A percentile compares a stretch with the other conserved stretches of the same genome.
phyloP scores from a whole-genome alignment of 2,113 vertebrate genomes.

The Sylvilagus bachmani region DNA sequence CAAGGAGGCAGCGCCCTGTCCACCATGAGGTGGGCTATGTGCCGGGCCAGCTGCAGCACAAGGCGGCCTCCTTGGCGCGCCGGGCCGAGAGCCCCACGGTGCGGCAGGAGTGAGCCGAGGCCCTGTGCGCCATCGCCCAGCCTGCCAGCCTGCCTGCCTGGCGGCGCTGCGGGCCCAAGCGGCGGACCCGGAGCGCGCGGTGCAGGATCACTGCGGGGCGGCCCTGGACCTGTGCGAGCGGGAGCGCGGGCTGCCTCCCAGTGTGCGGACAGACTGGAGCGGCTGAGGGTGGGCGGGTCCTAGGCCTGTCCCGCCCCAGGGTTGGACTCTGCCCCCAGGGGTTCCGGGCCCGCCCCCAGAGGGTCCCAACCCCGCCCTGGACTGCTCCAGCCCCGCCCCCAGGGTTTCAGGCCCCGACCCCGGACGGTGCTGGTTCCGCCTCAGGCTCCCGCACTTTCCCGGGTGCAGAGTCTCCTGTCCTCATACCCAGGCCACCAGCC shows the following conservation, averaged over 20 bases:
- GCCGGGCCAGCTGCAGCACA: slow-evolving; percentile 96
- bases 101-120: slow-evolving; percentile 96
- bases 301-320: too few relatives aligned
- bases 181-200: slow-evolving; percentile 91
- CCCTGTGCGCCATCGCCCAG: slow-evolving; percentile 96
- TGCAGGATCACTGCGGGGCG: slow-evolving; percentile 97
- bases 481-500: too few relatives aligned
- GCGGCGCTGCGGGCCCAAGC: slow-evolving; percentile 87
- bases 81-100: slow-evolving; percentile 94
- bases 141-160: slow-evolving; percentile 91
- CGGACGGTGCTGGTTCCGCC: neutral
- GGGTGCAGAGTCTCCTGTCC: too few relatives aligned
- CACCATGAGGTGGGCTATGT: slow-evolving; percentile 97
- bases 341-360: too few relatives aligned
- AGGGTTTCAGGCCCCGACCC: neutral
- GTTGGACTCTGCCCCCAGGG: too few relatives aligned
- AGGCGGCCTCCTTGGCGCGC: slow-evolving; percentile 85
- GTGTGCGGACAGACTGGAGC: slow-evolving; percentile 92
- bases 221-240: slow-evolving; percentile 96
- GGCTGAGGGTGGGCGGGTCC: slow-evolving; percentile 33
- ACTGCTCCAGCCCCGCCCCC: too few relatives aligned
- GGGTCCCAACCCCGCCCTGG: too few relatives aligned
- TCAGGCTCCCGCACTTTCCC: too few relatives aligned
- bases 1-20: slow-evolving; percentile 92
- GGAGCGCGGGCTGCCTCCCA: slow-evolving; percentile 92